Conservation (phyloP, 2,888 invertebrate species). For the Eristalis pertinax region DNA sequence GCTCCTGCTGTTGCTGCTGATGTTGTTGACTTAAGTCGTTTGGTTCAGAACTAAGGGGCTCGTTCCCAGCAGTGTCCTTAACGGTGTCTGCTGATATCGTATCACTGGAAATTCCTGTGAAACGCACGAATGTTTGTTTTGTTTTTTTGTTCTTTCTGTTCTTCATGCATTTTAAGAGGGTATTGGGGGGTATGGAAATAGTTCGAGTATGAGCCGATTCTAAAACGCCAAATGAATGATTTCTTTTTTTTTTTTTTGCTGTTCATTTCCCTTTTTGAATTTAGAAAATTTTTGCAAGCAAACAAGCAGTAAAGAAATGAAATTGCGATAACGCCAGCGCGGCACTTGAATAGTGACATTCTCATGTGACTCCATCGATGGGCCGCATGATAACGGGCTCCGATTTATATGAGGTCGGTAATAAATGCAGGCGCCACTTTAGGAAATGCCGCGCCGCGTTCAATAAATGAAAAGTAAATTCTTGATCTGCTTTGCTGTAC, state of each 20-base stretch:
- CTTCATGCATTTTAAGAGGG: slow-evolving; percentile 47
- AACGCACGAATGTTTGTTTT: slow-evolving; percentile 73
- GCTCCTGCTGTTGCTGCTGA: slow-evolving; percentile 71
- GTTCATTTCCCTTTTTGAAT: slow-evolving; percentile 25
- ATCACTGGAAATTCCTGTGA: slow-evolving; percentile 82
- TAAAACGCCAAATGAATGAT: slow-evolving; percentile 68
- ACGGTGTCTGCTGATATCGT: slow-evolving; percentile 63
- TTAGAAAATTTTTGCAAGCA: slow-evolving; percentile 61
- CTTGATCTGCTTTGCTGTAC: slow-evolving; percentile 32
- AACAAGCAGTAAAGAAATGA: slow-evolving; percentile 44
- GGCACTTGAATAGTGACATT: slow-evolving; percentile 34
- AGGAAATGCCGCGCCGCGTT: slow-evolving; percentile 72
- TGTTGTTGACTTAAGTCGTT: slow-evolving; percentile 49
- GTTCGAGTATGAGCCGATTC: slow-evolving; percentile 19
- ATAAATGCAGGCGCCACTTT: slow-evolving; percentile 75
- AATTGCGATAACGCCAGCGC: slow-evolving; percentile 50
- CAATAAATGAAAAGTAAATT: slow-evolving; percentile 63
- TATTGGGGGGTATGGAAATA: slow-evolving; percentile 36
- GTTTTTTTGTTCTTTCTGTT: slow-evolving; percentile 64
- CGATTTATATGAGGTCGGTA: slow-evolving; percentile 62
- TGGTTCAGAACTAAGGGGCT: slow-evolving; percentile 36
- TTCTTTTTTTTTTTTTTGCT: slow-evolving; percentile 22
- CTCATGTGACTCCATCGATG: slow-evolving; percentile 54
- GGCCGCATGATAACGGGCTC: slow-evolving; percentile 36
- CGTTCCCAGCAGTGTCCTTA: slow-evolving; percentile 75